Evolutionary conservation across 2,797 vertebrate species (phyloP).

Genomic region (Sorex maritimensis): DNA sequence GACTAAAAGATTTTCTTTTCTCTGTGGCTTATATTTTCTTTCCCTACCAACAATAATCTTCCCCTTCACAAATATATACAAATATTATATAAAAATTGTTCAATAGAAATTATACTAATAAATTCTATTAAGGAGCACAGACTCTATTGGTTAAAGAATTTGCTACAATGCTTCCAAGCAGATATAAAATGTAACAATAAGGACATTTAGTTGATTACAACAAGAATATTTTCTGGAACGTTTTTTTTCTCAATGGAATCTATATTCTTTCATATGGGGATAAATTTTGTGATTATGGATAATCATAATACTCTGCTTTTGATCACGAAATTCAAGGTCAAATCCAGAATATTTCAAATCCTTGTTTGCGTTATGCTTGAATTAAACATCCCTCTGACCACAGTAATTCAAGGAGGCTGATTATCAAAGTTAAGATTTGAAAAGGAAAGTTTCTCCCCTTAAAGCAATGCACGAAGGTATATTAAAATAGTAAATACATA

Average conservation of each 20-base stretch:
- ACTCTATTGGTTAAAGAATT: background rate
- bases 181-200: background rate
- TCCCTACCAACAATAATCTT: background rate
- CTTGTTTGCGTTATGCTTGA: rapidly evolving
- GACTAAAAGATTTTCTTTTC: background rate
- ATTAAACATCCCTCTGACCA: background rate
- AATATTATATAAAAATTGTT: background rate
- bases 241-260: too few relatives aligned
- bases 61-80: background rate
- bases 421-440: background rate
- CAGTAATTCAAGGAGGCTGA: background rate
- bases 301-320: rapidly evolving
- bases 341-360: background rate
- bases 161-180: background rate
- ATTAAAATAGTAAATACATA: background rate
- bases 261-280: background rate
- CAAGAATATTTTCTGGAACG: too few relatives aligned
- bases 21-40: background rate
- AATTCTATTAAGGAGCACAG: too few relatives aligned
- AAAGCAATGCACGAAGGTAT: too few relatives aligned
- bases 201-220: background rate
- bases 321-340: background rate
- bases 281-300: background rate
- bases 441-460: background rate
- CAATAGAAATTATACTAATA: background rate